Base-by-base conservation (phyloP, 2,113 vertebrate species). In the Sturnira hondurensis region DNA sequence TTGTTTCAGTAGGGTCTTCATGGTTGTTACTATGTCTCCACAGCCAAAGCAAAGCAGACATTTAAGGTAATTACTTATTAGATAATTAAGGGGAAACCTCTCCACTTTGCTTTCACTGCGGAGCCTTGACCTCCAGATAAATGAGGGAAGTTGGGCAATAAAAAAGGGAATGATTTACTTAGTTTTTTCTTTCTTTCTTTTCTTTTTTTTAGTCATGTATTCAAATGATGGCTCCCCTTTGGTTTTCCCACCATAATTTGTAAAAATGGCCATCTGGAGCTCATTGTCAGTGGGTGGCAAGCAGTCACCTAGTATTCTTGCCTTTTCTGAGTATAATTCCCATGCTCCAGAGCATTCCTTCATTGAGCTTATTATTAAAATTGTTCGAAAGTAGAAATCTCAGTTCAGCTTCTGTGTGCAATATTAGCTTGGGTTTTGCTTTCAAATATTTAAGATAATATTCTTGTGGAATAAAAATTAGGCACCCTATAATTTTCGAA, bases 1-100 rank as follows among this genome's bases (percentile, higher is more conserved):
- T 97, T 97, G 77, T 97, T 96, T 97, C 95, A 97, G 96, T 97
- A 97, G 97, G 96, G 97, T 96, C 96, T 97, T 94, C 97, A 93
- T 95, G 89, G 95, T 95, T 97, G 96, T 97, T 28, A 54, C 97
- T 95, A 89, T 97, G 91, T 98, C 90, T 97, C 97, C 95, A 97
- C 86, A 97, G 95, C 96, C 97, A 97, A 96, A 97, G 94, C 96
- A 96, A 95, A 94, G 95, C 97, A 96, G 96, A 91, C 70, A 1
- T 70, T 94, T 71, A 96, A 98, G 97, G 96, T 97, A 97, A 97
- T 95, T 95, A 93, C 89, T 82, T 96, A 93, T 85, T 96, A 93
- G 85, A 91, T 93, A 81, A 81, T n/a, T 89, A 95, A 52, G 83
- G 91, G 61, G 43, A 15, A 70, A n/a, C 33, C 52, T 89, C 67